Conservation (phyloP, 2,113 vertebrate genomes). For the Sarotherodon lohbergeri region DNA sequence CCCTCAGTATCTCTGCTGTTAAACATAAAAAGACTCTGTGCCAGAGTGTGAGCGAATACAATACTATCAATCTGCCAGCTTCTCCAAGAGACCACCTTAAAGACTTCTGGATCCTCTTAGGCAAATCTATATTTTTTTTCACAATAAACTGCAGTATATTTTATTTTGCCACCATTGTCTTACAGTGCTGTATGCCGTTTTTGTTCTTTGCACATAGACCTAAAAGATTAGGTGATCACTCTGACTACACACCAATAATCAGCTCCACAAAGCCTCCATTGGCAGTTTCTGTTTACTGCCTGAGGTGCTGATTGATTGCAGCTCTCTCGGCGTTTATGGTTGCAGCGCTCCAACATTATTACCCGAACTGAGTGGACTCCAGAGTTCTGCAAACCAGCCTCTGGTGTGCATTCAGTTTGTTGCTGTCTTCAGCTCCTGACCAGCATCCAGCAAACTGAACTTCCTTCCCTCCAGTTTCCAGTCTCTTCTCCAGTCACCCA, state of each 20-base stretch:
- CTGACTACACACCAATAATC: background rate
- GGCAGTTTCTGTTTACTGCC: constrained; percentile 34
- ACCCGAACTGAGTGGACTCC: constrained; percentile 23
- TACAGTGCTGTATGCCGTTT: background rate
- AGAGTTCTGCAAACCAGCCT: constrained; percentile 16
- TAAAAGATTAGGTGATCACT: background rate
- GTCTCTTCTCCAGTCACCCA: background rate
- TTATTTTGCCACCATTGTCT: background rate
- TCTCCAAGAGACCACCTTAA: background rate
- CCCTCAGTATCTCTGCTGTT: background rate
- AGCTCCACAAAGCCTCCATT: background rate
- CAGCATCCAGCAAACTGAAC: constrained; percentile 15
- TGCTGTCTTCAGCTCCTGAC: constrained; percentile 20
- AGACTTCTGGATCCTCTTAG: constrained; percentile 5
- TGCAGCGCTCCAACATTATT: constrained; percentile 19
- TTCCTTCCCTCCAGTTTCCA: background rate
- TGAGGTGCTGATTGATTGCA: constrained; percentile 35
- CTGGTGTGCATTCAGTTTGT: constrained; percentile 15
- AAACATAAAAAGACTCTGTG: background rate
- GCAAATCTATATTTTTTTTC: background rate
- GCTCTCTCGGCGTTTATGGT: constrained; percentile 29
- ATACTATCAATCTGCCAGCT: background rate
- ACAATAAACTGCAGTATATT: constrained; percentile 5
- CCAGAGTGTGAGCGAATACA: background rate
- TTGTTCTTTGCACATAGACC: background rate